These are phyloP conservation scores for Bubalus kerabau DNA, from an alignment of 2,113 vertebrate species.

Conservation along the genomic window DNA sequence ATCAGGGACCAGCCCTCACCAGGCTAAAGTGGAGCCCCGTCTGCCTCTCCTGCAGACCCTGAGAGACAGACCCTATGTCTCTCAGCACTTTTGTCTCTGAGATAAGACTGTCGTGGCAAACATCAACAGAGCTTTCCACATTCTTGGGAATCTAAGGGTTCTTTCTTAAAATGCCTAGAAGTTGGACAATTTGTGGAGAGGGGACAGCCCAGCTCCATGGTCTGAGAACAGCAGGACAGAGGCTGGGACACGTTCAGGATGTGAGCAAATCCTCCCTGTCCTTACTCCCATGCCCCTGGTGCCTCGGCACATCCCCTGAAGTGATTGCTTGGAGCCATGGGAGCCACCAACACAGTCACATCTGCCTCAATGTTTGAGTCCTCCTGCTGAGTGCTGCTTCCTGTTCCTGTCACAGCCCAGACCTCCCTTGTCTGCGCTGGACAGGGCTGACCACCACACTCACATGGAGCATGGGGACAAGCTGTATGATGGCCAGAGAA, in stretches of 20 bases:
- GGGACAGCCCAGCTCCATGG: no score
- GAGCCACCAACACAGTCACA: neutral
- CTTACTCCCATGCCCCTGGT: neutral
- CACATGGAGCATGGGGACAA: neutral
- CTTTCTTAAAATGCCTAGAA: neutral
- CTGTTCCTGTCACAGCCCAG: no score
- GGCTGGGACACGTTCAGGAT: neutral
- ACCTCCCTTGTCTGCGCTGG: neutral
- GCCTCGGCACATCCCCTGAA: rapidly evolving
- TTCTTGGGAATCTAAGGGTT: neutral
- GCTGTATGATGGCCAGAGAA: neutral
- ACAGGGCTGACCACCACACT: neutral
- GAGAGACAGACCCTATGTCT: neutral
- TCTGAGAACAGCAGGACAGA: neutral
- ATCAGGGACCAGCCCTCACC: neutral
- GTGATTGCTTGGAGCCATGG: neutral
- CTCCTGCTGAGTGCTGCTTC: neutral
- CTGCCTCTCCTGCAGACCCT: neutral
- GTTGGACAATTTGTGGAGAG: neutral
- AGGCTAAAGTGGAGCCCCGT: neutral
- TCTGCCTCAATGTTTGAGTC: neutral
- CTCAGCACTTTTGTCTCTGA: neutral
- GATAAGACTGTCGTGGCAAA: neutral
- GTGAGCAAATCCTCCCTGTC: no score
- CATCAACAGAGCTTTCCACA: neutral